Conservation (phyloP, 2,113 vertebrate genomes). For the Grammomys surdaster region DNA sequence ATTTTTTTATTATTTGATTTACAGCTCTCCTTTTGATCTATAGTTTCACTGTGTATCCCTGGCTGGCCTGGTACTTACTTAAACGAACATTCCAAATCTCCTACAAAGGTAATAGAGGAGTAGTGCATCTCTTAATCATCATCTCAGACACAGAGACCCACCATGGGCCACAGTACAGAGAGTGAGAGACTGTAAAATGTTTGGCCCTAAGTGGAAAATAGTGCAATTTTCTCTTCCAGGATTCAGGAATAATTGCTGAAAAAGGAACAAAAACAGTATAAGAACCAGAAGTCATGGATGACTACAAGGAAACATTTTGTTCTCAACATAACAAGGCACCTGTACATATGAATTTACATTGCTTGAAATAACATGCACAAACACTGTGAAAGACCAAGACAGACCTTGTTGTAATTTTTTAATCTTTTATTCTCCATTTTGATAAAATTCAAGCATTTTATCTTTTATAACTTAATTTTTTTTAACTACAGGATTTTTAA, state of each 20-base stretch:
- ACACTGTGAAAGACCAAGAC: neutral
- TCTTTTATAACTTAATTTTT: neutral
- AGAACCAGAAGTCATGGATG: neutral
- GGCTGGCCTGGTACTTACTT: neutral
- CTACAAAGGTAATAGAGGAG: neutral
- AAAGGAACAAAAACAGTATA: neutral
- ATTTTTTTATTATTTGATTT: neutral
- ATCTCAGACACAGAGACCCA: neutral
- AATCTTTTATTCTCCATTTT: neutral
- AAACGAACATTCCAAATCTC: neutral
- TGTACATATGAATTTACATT: neutral
- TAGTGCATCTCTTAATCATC: neutral
- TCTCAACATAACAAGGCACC: neutral
- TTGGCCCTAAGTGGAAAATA: neutral
- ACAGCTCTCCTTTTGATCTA: neutral
- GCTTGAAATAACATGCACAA: neutral
- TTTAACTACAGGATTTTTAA: neutral
- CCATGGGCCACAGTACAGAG: no score
- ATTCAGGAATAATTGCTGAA: neutral
- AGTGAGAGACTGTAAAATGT: neutral
- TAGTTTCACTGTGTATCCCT: neutral
- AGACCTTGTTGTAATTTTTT: no score
- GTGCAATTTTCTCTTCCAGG: no score
- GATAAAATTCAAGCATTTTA: neutral
- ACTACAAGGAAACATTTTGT: neutral